Evolutionary conservation across 2,888 invertebrate genomes (phyloP).

Genomic region (Drosophila peninsularis): DNA sequence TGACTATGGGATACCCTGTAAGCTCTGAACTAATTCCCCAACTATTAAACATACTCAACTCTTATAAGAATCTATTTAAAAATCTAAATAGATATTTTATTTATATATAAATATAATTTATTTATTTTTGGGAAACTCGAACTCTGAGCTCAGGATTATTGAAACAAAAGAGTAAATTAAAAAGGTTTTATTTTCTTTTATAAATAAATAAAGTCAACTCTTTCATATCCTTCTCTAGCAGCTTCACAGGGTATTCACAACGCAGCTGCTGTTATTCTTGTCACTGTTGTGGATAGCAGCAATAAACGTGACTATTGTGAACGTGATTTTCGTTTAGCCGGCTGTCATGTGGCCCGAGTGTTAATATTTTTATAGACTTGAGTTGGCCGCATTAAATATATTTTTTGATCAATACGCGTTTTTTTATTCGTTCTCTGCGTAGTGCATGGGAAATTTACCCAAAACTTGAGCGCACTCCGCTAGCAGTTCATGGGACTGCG

Average conservation of each 20-base stretch:
- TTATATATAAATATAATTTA: no score
- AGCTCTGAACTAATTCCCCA: no score
- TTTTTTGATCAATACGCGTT: constrained; percentile 40
- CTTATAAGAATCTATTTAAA: no score
- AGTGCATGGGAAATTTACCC: constrained; percentile 31
- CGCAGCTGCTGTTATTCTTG: neutral
- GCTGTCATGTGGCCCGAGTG: constrained; percentile 47
- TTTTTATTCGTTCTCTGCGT: constrained; percentile 16
- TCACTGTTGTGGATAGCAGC: constrained; percentile 12
- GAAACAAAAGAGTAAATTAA: no score
- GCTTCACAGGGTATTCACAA: constrained; percentile 16
- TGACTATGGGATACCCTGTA: constrained; percentile 11
- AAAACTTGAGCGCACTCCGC: constrained; percentile 6
- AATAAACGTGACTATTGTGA: constrained; percentile 66
- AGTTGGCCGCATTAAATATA: constrained; percentile 34
- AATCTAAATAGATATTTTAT: no score
- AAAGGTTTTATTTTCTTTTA: no score
- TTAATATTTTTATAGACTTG: constrained; percentile 62
- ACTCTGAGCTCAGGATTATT: no score
- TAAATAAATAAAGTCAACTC: no score
- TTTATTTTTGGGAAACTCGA: no score
- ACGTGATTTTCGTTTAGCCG: constrained; percentile 51
- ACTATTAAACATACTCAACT: no score
- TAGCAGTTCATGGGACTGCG: constrained; percentile 29
- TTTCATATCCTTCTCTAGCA: neutral